phyloP scores from a whole-genome alignment of 2,888 invertebrate species.

The Watsonalla binaria region DNA sequence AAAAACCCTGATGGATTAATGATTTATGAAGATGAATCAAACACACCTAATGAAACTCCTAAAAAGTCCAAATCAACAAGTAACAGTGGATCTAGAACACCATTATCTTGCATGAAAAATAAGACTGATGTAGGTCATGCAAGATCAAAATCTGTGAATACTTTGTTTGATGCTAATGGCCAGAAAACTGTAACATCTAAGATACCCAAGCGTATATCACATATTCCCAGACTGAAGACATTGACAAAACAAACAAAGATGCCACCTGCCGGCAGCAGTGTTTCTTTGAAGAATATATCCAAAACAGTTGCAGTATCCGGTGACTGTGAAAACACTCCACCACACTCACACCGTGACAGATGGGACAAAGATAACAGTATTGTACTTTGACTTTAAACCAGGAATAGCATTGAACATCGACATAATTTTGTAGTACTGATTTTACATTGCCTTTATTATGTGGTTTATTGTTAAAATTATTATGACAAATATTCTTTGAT shows the following conservation, averaged over 20 bases:
- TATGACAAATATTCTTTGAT: slow-evolving; percentile 2
- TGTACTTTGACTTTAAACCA: slow-evolving; percentile 45
- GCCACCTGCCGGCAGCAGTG: slow-evolving; percentile 43
- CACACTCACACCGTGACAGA: slow-evolving; percentile 65
- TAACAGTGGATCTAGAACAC: slow-evolving; percentile 62
- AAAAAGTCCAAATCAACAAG: slow-evolving; percentile 54
- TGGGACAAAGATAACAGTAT: slow-evolving; percentile 75
- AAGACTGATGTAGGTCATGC: slow-evolving; percentile 52
- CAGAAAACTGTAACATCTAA: slow-evolving; percentile 35
- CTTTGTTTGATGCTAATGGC: slow-evolving; percentile 50
- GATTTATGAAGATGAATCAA: slow-evolving; percentile 79
- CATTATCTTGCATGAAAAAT: slow-evolving; percentile 73
- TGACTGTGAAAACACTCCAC: slow-evolving; percentile 73
- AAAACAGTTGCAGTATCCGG: slow-evolving; percentile 49
- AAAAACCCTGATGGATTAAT: slow-evolving; percentile 69
- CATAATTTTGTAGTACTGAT: slow-evolving; percentile 4
- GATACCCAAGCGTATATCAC: slow-evolving; percentile 53
- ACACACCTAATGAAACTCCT: slow-evolving; percentile 44
- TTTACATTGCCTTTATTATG: slow-evolving; percentile 11
- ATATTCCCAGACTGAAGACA: slow-evolving; percentile 67
- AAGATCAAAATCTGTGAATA: slow-evolving; percentile 70
- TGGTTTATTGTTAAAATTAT: slow-evolving; percentile 8
- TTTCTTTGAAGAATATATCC: slow-evolving; percentile 58
- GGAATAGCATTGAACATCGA: neutral
- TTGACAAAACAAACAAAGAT: slow-evolving; percentile 46